phyloP scores from a whole-genome alignment of 2,888 invertebrate genomes.

The Octonoba sinensis region DNA sequence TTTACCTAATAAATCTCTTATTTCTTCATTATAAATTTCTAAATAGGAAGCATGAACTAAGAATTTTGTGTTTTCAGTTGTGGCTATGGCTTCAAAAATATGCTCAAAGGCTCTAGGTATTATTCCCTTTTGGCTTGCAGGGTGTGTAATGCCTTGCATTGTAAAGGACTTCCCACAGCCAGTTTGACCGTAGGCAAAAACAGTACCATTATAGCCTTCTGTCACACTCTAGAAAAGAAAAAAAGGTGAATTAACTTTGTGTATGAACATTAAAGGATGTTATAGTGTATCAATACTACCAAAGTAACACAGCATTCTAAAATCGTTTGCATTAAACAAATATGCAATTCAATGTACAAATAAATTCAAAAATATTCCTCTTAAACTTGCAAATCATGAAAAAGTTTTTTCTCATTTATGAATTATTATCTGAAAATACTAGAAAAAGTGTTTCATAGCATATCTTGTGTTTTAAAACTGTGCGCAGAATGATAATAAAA shows the following conservation, averaged over 20 bases:
- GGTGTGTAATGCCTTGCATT: constrained; percentile 82
- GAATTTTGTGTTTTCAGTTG: constrained; percentile 79
- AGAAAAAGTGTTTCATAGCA: too few species aligned
- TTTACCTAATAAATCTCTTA: constrained; percentile 79
- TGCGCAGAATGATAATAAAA: too few species aligned
- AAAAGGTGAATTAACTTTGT: too few species aligned
- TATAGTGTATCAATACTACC: background rate
- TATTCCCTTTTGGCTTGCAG: constrained; percentile 73
- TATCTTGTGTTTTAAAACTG: too few species aligned
- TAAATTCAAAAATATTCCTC: too few species aligned
- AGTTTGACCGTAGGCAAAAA: constrained; percentile 93
- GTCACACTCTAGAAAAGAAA: constrained; percentile 78
- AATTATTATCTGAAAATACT: too few species aligned
- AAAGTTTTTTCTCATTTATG: too few species aligned
- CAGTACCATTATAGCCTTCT: constrained; percentile 92
- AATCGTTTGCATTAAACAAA: too few species aligned
- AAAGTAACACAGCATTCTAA: background rate
- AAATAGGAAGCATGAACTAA: constrained; percentile 83
- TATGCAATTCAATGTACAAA: too few species aligned
- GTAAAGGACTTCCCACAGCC: constrained; percentile 92
- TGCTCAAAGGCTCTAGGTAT: constrained; percentile 84
- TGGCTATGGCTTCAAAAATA: constrained; percentile 86
- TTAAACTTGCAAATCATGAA: too few species aligned
- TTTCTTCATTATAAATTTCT: constrained; percentile 88
- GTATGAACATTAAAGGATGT: too few species aligned